A percentile compares a stretch with the other conserved stretches of the same genome.
Evolutionary conservation across 1,140 invertebrate genomes (phyloP).

Genomic region (Teleogryllus occipitalis): DNA sequence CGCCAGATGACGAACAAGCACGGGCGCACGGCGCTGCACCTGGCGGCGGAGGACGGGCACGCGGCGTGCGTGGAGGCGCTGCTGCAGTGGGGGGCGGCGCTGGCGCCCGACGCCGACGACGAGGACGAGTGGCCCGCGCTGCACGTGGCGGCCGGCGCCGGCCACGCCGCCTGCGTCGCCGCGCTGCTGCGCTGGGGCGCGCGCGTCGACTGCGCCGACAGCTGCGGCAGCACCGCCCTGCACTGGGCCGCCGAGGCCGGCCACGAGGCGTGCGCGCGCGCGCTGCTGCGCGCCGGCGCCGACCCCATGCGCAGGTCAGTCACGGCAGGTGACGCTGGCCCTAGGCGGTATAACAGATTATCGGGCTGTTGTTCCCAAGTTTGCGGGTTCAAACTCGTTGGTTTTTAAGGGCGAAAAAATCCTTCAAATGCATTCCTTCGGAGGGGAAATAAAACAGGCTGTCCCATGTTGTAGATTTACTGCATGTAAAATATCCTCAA

Average conservation of each 20-base stretch:
- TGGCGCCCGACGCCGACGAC: slow-evolving; percentile 35
- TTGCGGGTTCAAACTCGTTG: too few species aligned
- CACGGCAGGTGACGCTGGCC: too few species aligned
- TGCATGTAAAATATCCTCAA: too few species aligned
- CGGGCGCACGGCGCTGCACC: slow-evolving; percentile 51
- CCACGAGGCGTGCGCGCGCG: neutral
- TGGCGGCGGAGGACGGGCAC: slow-evolving; percentile 48
- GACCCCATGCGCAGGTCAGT: neutral
- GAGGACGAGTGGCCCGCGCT: neutral
- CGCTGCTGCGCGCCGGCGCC: neutral
- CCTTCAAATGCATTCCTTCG: too few species aligned
- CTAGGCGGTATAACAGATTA: too few species aligned
- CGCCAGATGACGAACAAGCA: slow-evolving; percentile 24
- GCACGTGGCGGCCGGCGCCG: neutral
- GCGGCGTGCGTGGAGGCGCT: slow-evolving; percentile 47
- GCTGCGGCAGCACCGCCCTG: neutral
- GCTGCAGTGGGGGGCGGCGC: slow-evolving; percentile 45
- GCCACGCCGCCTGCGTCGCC: neutral
- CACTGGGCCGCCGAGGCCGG: neutral
- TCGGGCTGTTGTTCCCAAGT: too few species aligned
- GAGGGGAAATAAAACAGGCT: too few species aligned
- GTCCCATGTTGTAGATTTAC: too few species aligned
- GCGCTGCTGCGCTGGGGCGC: neutral
- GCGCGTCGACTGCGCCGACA: neutral
- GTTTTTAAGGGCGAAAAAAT: too few species aligned